Evolutionary conservation across 2,113 vertebrate genomes (phyloP).

Genomic region (Panurus biarmicus): DNA sequence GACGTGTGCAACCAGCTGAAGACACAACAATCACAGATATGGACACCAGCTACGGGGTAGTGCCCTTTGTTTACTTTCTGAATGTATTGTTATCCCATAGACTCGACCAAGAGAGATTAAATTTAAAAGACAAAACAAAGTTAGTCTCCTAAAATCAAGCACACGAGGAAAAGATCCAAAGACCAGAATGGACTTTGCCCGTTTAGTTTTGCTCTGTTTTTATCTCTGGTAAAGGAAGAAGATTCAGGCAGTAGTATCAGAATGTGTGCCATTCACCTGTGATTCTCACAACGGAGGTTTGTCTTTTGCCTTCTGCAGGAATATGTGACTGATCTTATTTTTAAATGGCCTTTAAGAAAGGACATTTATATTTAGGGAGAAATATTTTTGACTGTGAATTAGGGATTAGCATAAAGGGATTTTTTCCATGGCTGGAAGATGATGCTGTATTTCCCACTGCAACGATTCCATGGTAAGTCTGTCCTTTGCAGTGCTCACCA

Average conservation of each 20-base stretch:
- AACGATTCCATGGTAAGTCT: neutral
- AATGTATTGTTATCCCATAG: neutral
- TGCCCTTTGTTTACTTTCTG: neutral
- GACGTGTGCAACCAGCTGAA: neutral
- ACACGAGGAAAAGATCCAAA: neutral
- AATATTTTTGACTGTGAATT: conserved; percentile 9
- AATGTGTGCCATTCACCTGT: neutral
- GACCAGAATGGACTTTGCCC: neutral
- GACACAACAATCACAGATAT: neutral
- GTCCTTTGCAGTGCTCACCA: neutral
- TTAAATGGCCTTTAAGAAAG: neutral
- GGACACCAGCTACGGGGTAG: neutral
- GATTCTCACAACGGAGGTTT: neutral
- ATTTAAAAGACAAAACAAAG: neutral
- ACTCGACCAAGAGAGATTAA: neutral
- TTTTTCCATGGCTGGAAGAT: neutral
- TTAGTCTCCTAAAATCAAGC: neutral
- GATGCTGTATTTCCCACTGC: neutral
- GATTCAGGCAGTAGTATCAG: neutral
- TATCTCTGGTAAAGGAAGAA: neutral
- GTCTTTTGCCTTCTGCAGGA: neutral
- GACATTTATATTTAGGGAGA: neutral
- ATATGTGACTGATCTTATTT: neutral
- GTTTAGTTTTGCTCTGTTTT: neutral
- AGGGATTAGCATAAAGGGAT: neutral